Evolutionary conservation across 2,888 invertebrate genomes (phyloP).

Genomic region (Lithophane socia): DNA sequence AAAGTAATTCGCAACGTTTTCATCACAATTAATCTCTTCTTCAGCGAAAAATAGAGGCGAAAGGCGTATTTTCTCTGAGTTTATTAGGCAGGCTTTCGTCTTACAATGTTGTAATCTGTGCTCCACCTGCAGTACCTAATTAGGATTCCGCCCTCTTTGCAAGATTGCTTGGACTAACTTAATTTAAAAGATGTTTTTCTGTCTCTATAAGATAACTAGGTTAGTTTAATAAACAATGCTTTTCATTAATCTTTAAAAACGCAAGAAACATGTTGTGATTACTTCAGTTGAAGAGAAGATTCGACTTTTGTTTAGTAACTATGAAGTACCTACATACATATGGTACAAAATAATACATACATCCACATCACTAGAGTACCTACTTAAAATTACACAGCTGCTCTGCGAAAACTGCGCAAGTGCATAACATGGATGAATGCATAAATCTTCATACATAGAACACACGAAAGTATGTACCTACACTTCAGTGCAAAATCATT

Average conservation of each 20-base stretch:
- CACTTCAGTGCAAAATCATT: slow-evolving; percentile 61
- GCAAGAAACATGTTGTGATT: slow-evolving; percentile 7
- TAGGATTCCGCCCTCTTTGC: slow-evolving; percentile 71
- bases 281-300: slow-evolving; percentile 10
- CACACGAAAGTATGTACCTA: slow-evolving; percentile 24
- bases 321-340: not conserved
- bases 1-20: slow-evolving; percentile 33
- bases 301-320: slow-evolving; percentile 9
- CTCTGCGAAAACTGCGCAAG: slow-evolving; percentile 4
- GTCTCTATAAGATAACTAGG: slow-evolving; percentile 11
- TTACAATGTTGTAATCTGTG: slow-evolving; percentile 76
- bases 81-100: slow-evolving; percentile 69
- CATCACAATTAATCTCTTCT: slow-evolving; percentile 32
- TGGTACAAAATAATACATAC: slow-evolving; percentile 4
- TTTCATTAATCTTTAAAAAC: slow-evolving; percentile 12
- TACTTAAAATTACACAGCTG: slow-evolving; percentile 15
- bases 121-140: slow-evolving; percentile 75
- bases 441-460: slow-evolving; percentile 29
- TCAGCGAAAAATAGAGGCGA: slow-evolving; percentile 35
- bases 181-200: slow-evolving; percentile 42
- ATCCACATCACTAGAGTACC: slow-evolving; percentile 17
- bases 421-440: slow-evolving; percentile 10
- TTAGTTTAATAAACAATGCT: slow-evolving; percentile 24
- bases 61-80: slow-evolving; percentile 56
- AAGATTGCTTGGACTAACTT: slow-evolving; percentile 52